Evolutionary conservation across 2,888 invertebrate genomes (phyloP), one percentile per base, ranked within the genome.

Genomic region (Acleris literana): DNA sequence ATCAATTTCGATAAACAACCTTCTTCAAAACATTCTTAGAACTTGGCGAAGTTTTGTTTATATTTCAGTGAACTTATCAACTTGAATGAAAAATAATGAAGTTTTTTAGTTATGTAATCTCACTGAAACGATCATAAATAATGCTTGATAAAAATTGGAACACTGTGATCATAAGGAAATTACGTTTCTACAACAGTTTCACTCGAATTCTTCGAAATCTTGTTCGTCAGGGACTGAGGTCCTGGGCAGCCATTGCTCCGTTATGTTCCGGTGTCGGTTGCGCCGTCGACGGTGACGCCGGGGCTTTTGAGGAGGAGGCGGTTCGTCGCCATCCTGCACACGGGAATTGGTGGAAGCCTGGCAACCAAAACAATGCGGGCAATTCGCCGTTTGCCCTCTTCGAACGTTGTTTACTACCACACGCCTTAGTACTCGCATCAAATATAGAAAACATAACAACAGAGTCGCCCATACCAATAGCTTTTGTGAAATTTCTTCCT

Each of bases 161-260:
- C 5, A 39, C 39, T 39, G 33, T 11, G 13, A 46, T 46, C 46
- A 46, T 6, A 46, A 46, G 6, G n/a, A 6, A n/a, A 46, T n/a
- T n/a, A 46, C 17, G 33, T 46, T 46, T 17, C 0, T 17, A 46
- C 17, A 13, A 2, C 13, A 13, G 16, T 16, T n/a, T 46, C 46
- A 46, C 46, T 46, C 44, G 56, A 13, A 55, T 63, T 57, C 76
- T 0, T 72, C 70, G 29, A 74, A 71, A n/a, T 71, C 68, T 39
- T 63, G 69, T 9, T 55, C 55, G 54, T 68, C 70, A 58, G 61
- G 55, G 3, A 69, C 59, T 4, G 72, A 68, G 16, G 65, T 66
- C 63, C 66, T 79, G 1, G 81, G 76, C 0, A 71, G 54, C 79
- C 82, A 81, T 60, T 82, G 76, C 63, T 85, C 85, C 5, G 79